A percentile compares a stretch with the other conserved stretches of the same genome.
phyloP scores from a whole-genome alignment of 2,113 vertebrate genomes.

The Camelus bactrianus region DNA sequence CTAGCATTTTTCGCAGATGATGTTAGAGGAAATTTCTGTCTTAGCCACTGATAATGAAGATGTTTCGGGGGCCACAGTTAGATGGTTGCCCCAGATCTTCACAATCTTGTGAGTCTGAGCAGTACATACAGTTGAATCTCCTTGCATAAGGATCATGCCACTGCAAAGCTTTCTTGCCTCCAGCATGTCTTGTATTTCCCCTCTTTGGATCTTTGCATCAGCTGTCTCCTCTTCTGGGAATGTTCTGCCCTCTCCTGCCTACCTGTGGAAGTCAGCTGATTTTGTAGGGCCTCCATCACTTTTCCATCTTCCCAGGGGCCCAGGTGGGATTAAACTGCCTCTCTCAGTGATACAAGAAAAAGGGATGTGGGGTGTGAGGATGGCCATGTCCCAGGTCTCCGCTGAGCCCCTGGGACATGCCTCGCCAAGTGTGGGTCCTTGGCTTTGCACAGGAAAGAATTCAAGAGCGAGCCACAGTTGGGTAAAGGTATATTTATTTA shows the following conservation, averaged over 20 bases:
- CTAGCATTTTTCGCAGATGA: background rate
- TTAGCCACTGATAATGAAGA: background rate
- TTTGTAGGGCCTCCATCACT: background rate
- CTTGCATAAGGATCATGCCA: background rate
- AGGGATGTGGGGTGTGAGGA: no score
- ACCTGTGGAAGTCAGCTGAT: background rate
- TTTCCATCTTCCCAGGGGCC: background rate
- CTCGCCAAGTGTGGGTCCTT: no score
- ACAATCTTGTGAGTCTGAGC: background rate
- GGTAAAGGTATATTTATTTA: no score
- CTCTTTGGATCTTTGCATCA: background rate
- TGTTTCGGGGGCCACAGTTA: background rate
- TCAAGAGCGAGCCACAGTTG: no score
- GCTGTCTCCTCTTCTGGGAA: background rate
- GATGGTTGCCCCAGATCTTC: background rate
- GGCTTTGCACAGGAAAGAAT: no score
- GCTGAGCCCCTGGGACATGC: no score
- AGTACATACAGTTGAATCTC: background rate
- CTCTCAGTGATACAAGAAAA: background rate
- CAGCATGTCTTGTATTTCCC: background rate
- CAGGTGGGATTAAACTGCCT: background rate
- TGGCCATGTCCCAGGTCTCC: no score
- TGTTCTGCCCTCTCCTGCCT: background rate
- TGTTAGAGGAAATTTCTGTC: background rate
- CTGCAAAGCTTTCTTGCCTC: background rate